Evolutionary conservation across 2,797 vertebrate genomes (phyloP), one percentile per base, ranked within the genome.

Genomic region (Manis javanica): DNA sequence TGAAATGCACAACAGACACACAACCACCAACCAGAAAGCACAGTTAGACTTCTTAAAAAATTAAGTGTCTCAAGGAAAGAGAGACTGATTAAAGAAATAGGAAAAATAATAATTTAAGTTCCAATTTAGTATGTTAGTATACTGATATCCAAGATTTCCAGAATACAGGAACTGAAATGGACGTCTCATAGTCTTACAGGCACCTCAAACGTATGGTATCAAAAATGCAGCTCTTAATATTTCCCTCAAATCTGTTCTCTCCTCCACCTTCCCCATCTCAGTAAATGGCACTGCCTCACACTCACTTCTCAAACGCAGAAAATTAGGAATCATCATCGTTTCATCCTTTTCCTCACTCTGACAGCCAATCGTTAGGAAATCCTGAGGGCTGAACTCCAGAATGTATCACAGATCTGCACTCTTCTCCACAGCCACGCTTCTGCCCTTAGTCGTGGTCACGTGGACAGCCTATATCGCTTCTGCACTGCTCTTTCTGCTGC

Each of bases 1-100:
- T 95, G 88, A 92, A 97, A 87, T n/a, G 68, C 88, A 93, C 79
- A 4, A 42, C 84, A 97, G 92, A 96, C 71, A 89, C 39, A 69
- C 7, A 72, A 86, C 34, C 53, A 79, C 57, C 16, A 69, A 90
- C 53, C n/a, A 74, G 55, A 74, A 72, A 0, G 14, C 82, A 91
- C 72, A 94, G 94, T 21, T 7, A 15, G 53, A 90, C 86, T 69
- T 39, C 93, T 97, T 94, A 61, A 57, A 96, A 95, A 87, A 92
- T 39, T 21, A 26, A 26, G 12, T 83, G 90, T 93, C 79, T 90
- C 37, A 74, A 64, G 24, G 71, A 94, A 96, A 95, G 78, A 39
- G 16, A 94, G 3, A 21, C 7, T 63, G 74, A 96, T 63, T 3
- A 2, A 94, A 97, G 95, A 97, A 93, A 87, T 5, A 55, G 55